These are phyloP conservation scores for Idaea straminata DNA, from an alignment of 2,888 invertebrate species.

Conservation along the genomic window DNA sequence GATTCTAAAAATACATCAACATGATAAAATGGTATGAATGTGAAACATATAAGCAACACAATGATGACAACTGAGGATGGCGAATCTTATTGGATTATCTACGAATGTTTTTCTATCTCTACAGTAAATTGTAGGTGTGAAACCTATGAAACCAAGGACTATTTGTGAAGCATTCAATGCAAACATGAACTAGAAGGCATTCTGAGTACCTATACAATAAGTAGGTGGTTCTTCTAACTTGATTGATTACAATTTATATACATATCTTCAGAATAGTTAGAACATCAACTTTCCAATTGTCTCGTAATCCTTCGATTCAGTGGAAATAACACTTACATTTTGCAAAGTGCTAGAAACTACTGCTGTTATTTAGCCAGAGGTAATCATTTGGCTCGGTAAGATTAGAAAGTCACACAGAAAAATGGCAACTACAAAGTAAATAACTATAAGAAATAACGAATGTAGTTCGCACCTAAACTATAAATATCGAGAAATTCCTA, in stretches of 20 bases:
- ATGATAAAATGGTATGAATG: slow-evolving; percentile 73
- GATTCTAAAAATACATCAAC: slow-evolving; percentile 74
- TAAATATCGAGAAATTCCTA: neutral
- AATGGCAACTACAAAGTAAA: neutral
- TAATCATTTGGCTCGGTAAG: neutral
- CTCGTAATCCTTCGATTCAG: neutral
- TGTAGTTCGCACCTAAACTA: neutral
- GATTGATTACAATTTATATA: neutral
- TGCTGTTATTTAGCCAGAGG: neutral
- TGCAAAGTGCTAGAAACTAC: neutral
- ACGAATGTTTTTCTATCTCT: slow-evolving; percentile 1
- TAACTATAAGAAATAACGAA: neutral
- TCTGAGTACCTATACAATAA: neutral
- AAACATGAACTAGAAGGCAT: neutral
- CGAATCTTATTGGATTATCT: slow-evolving; percentile 58
- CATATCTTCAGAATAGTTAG: neutral
- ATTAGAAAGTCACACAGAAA: slow-evolving; percentile 13
- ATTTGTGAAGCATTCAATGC: neutral
- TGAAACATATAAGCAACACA: slow-evolving; percentile 69
- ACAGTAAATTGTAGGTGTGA: neutral
- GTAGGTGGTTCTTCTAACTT: neutral
- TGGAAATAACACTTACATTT: neutral
- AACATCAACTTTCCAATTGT: neutral
- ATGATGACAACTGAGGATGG: slow-evolving; percentile 63
- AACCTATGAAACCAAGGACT: neutral